phyloP scores from a whole-genome alignment of 2,113 vertebrate genomes.

The Cyprinodon variegatus region DNA sequence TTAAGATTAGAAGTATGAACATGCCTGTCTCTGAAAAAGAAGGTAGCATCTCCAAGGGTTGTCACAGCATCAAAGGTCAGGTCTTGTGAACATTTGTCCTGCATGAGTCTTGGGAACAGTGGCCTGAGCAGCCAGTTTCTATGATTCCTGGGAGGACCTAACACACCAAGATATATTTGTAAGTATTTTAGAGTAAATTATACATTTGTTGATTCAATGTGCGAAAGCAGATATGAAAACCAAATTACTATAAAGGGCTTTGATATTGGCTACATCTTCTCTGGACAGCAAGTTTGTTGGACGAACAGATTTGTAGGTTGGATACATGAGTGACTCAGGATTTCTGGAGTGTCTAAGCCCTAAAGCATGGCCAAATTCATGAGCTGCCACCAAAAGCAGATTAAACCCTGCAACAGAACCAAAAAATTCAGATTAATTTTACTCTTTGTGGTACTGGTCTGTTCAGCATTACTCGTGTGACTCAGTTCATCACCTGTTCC shows the following conservation, averaged over 20 bases:
- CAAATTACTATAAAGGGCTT: slow-evolving; percentile 83
- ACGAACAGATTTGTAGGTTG: slow-evolving; percentile 71
- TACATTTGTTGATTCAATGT: neutral
- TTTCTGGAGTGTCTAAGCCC: slow-evolving; percentile 84
- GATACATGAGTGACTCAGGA: slow-evolving; percentile 84
- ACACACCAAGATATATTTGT: slow-evolving; percentile 8
- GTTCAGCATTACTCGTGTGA: neutral
- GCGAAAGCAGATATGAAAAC: neutral
- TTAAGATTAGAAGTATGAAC: neutral
- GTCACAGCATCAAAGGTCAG: slow-evolving; percentile 79
- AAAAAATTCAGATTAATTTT: neutral
- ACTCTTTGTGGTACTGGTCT: neutral
- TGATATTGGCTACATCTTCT: slow-evolving; percentile 83
- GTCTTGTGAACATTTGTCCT: slow-evolving; percentile 71
- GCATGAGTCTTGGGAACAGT: slow-evolving; percentile 48
- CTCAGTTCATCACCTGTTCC: slow-evolving; percentile 67
- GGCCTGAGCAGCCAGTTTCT: slow-evolving; percentile 49
- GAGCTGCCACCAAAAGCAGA: slow-evolving; percentile 80
- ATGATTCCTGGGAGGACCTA: slow-evolving; percentile 56
- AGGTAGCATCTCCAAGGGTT: slow-evolving; percentile 69
- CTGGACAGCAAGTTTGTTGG: slow-evolving; percentile 71
- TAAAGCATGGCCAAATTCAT: slow-evolving; percentile 88
- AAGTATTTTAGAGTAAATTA: neutral
- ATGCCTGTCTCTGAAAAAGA: slow-evolving; percentile 79
- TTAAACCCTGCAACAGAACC: slow-evolving; percentile 77